Percentiles rank a stretch among this genome's conserved stretches.
Evolutionary conservation across 2,888 invertebrate genomes (phyloP).

Genomic region (Protula sp.): DNA sequence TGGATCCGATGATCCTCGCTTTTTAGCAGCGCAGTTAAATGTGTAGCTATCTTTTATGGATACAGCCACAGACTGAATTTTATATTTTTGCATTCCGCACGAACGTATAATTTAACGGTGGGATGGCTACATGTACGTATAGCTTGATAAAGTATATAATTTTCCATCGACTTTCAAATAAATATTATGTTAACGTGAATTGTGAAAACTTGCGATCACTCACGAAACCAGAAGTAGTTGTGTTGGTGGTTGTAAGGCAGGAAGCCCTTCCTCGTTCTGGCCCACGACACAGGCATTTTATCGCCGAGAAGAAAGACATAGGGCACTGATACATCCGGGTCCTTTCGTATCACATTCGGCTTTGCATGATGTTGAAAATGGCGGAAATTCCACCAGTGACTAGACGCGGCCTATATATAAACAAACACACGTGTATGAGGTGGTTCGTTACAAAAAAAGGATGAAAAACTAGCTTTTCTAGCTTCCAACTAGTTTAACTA

Average conservation of each 20-base stretch:
- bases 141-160: too few relatives aligned
- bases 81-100: too few relatives aligned
- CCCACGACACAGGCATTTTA: conserved; percentile 38
- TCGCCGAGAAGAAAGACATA: conserved; percentile 44
- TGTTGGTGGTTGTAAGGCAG: conserved; percentile 50
- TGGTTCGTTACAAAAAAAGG: neutral
- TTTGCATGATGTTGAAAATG: conserved; percentile 54
- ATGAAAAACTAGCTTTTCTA: neutral
- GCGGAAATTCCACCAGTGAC: conserved; percentile 53
- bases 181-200: too few relatives aligned
- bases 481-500: too few relatives aligned
- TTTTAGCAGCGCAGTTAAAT: too few relatives aligned
- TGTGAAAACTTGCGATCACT: too few relatives aligned
- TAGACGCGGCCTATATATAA: conserved; percentile 49
- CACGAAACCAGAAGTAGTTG: conserved; percentile 45
- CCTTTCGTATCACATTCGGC: conserved; percentile 53
- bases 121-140: too few relatives aligned
- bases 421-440: neutral
- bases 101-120: too few relatives aligned
- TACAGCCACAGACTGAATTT: too few relatives aligned
- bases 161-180: too few relatives aligned
- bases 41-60: too few relatives aligned
- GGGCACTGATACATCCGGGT: conserved; percentile 49
- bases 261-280: conserved; percentile 34
- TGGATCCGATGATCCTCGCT: too few relatives aligned